Percentiles rank a stretch among this genome's conserved stretches.
Conservation (phyloP, 2,888 invertebrate genomes). For the Drosophila tanythrix region DNA sequence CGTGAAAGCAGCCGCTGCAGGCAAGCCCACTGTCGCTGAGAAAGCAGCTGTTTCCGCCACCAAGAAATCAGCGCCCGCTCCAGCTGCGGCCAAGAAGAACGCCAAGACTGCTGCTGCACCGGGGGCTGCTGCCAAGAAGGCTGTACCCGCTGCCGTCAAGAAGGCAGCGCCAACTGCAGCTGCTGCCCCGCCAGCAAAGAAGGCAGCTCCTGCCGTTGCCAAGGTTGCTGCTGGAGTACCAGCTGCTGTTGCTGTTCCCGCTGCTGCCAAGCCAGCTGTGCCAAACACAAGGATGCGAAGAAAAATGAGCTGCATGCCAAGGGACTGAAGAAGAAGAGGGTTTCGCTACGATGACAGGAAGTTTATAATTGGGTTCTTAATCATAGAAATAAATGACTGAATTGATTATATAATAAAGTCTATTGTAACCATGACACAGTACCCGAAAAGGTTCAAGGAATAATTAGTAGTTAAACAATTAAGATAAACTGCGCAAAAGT, state of each 20-base stretch:
- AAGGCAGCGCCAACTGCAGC: constrained; percentile 38
- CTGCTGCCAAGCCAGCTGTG: constrained; percentile 60
- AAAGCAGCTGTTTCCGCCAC: constrained; percentile 45
- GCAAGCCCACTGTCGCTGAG: constrained; percentile 57
- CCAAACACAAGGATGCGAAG: constrained; percentile 17
- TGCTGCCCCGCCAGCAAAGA: too few relatives aligned
- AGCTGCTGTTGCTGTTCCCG: not conserved
- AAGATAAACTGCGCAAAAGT: not conserved
- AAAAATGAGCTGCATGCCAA: not conserved
- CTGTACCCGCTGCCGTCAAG: constrained; percentile 51
- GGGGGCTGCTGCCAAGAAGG: constrained; percentile 68
- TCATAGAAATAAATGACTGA: not conserved
- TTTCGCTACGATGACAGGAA: not conserved
- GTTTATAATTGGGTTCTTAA: not conserved
- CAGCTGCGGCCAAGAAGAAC: constrained; percentile 73
- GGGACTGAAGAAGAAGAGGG: too few relatives aligned
- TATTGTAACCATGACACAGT: not conserved
- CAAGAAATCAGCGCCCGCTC: constrained; percentile 67
- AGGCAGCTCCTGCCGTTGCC: constrained; percentile 64
- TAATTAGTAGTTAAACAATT: not conserved
- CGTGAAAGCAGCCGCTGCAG: constrained; percentile 85
- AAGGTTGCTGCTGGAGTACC: constrained; percentile 61
- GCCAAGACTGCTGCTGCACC: constrained; percentile 60
- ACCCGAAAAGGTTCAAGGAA: not conserved
- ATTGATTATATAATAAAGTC: not conserved